These are phyloP conservation scores for Morelia viridis DNA, from an alignment of 2,797 vertebrate species.

Conservation along the genomic window DNA sequence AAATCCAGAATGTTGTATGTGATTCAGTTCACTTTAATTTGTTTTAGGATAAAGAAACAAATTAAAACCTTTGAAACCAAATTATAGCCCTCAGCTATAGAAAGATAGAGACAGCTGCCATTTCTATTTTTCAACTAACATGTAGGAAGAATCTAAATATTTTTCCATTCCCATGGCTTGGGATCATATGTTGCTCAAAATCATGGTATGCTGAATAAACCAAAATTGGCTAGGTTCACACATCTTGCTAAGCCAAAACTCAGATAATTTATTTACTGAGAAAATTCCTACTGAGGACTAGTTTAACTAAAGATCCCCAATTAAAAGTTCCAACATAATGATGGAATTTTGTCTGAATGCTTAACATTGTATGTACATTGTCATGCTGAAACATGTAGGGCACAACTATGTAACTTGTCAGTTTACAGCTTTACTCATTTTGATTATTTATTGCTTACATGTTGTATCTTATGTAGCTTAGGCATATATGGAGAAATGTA, in stretches of 20 bases:
- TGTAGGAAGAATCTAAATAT: background rate
- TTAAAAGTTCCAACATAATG: constrained; percentile 33
- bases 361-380: constrained; percentile 6
- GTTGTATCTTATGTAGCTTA: constrained; percentile 16
- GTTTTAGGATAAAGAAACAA: background rate
- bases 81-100: background rate
- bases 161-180: background rate
- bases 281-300: background rate
- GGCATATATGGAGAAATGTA: constrained; percentile 6
- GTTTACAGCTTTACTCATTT: background rate
- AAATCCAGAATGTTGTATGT: background rate
- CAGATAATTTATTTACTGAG: background rate
- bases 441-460: constrained; percentile 17
- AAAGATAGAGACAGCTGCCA: background rate
- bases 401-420: background rate
- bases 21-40: background rate
- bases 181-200: background rate
- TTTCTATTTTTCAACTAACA: background rate
- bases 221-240: background rate
- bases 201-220: background rate
- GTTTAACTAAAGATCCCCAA: background rate
- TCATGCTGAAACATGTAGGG: background rate
- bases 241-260: background rate
- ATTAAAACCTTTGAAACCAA: background rate
- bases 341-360: constrained; percentile 1